A percentile compares a stretch with the other conserved stretches of the same genome.
Conservation (phyloP, 1,140 invertebrate genomes). For the Teleogryllus occipitalis region DNA sequence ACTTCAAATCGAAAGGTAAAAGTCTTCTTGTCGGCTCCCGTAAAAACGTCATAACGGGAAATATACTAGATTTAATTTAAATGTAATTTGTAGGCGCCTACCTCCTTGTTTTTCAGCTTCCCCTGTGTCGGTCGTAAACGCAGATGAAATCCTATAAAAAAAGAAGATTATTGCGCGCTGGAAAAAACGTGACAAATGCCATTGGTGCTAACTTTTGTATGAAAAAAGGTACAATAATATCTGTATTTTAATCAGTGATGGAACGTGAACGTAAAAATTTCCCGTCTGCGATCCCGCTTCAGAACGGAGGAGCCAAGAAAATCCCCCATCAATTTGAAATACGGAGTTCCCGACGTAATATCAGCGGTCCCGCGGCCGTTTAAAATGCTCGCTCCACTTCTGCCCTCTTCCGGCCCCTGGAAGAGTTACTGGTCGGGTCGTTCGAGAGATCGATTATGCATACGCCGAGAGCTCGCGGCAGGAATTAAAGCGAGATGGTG, state of each 20-base stretch:
- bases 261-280: background rate
- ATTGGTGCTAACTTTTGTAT: background rate
- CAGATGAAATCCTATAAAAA: background rate
- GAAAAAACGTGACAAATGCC: background rate
- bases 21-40: background rate
- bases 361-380: background rate
- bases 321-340: background rate
- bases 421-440: background rate
- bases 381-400: background rate
- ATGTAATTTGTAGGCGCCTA: background rate
- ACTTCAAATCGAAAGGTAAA: background rate
- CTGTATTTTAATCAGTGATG: background rate
- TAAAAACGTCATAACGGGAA: background rate
- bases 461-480: background rate
- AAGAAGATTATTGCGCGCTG: background rate
- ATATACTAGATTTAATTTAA: background rate
- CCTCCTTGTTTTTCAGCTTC: background rate
- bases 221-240: background rate
- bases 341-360: background rate
- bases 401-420: background rate
- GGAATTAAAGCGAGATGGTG: background rate
- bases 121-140: background rate
- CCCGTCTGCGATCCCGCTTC: background rate
- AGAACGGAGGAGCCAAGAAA: background rate
- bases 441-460: background rate